phyloP scores from a whole-genome alignment of 2,888 invertebrate genomes.

The Caenorhabditis sp. region DNA sequence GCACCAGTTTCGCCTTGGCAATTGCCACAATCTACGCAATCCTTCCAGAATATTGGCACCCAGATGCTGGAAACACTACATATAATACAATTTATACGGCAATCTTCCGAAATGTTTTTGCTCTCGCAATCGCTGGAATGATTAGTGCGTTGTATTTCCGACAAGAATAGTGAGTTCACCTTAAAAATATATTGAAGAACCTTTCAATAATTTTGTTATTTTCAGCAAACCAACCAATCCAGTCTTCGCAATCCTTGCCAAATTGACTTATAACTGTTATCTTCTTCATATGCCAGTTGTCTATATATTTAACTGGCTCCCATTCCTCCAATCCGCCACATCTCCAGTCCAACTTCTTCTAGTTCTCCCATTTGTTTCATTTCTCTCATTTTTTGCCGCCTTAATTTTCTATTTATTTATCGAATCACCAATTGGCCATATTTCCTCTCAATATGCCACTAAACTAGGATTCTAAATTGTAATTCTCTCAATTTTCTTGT shows the following conservation, averaged over 20 bases:
- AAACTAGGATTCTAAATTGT: constrained; percentile 15
- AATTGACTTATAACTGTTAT: constrained; percentile 65
- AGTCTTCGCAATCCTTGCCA: constrained; percentile 59
- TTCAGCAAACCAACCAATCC: constrained; percentile 45
- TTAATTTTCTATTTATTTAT: constrained; percentile 64
- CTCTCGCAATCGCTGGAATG: constrained; percentile 56
- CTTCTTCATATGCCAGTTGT: constrained; percentile 69
- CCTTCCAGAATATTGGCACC: constrained; percentile 68
- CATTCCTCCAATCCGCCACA: constrained; percentile 59
- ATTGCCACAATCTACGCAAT: constrained; percentile 64
- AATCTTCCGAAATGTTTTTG: constrained; percentile 64
- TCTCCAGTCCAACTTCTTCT: constrained; percentile 58
- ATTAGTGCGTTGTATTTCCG: constrained; percentile 50
- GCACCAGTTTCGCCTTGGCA: constrained; percentile 36
- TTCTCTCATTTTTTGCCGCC: constrained; percentile 58
- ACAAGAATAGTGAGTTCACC: constrained; percentile 44
- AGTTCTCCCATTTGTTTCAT: constrained; percentile 61
- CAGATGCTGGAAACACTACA: constrained; percentile 56
- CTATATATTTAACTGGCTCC: constrained; percentile 63
- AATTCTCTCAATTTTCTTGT: too few relatives aligned
- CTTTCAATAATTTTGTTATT: constrained; percentile 6
- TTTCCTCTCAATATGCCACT: constrained; percentile 30
- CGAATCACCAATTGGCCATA: constrained; percentile 56
- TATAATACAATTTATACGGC: constrained; percentile 69
- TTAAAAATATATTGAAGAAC: too few relatives aligned